phyloP scores from a whole-genome alignment of 2,797 vertebrate species.

The Girardinus metallicus region DNA sequence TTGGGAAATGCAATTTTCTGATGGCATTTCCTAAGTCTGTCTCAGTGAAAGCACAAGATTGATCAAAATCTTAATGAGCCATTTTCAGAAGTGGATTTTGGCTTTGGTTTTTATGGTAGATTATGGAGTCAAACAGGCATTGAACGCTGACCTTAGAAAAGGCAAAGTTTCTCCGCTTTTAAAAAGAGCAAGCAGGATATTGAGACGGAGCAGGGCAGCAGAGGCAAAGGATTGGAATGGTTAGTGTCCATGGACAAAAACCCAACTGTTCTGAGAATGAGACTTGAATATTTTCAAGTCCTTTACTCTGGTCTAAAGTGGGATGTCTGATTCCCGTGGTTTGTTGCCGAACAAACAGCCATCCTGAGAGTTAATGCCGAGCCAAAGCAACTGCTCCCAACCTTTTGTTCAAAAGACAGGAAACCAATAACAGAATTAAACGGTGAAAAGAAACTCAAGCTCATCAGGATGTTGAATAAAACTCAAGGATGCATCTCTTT shows the following conservation, averaged over 20 bases:
- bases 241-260: neutral
- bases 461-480: constrained; percentile 3
- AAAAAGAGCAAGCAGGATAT: constrained; percentile 49
- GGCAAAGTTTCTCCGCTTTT: constrained; percentile 59
- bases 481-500: neutral
- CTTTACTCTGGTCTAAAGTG: constrained; percentile 18
- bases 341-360: constrained; percentile 15
- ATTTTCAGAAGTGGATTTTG: constrained; percentile 92
- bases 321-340: constrained; percentile 33
- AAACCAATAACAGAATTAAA: neutral
- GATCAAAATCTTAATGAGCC: constrained; percentile 97
- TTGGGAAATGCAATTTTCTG: constrained; percentile 98
- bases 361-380: constrained; percentile 11
- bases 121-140: constrained; percentile 78
- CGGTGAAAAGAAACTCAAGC: neutral
- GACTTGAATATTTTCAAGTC: constrained; percentile 8
- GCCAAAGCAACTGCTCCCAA: constrained; percentile 20
- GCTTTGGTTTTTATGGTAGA: constrained; percentile 79
- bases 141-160: constrained; percentile 78
- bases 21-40: constrained; percentile 97
- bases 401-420: constrained; percentile 6
- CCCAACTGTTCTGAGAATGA: neutral
- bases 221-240: constrained; percentile 27
- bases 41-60: constrained; percentile 92
- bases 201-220: constrained; percentile 22